Percentiles rank a stretch among this genome's conserved stretches.
phyloP scores from a whole-genome alignment of 1,140 invertebrate species.

The Habropoda laboriosa region DNA sequence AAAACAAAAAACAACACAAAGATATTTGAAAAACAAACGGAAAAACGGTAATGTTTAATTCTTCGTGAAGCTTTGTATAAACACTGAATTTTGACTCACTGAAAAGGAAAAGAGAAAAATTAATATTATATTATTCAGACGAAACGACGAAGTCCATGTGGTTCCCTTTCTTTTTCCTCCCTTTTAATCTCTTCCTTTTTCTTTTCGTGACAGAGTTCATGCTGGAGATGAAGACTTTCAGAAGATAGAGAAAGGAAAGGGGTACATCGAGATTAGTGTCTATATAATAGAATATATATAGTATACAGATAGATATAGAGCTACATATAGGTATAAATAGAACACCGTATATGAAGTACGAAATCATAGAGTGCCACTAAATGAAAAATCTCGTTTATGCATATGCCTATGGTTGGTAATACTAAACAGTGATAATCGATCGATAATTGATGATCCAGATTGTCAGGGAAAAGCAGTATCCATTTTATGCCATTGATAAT shows the following conservation, averaged over 20 bases:
- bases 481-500: too few species aligned
- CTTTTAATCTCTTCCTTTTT: neutral
- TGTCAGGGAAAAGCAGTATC: too few species aligned
- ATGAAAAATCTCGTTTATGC: neutral
- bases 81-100: neutral
- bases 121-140: neutral
- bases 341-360: slow-evolving; percentile 47
- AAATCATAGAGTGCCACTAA: slow-evolving; percentile 57
- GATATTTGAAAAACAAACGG: neutral
- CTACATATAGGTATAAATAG: slow-evolving; percentile 60
- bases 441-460: too few species aligned
- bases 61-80: neutral
- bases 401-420: too few species aligned
- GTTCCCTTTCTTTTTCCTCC: slow-evolving; percentile 10
- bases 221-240: slow-evolving; percentile 18
- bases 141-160: neutral
- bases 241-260: slow-evolving; percentile 50
- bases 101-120: neutral
- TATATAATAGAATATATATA: slow-evolving; percentile 67
- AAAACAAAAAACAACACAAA: neutral
- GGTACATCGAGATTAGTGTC: slow-evolving; percentile 60
- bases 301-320: slow-evolving; percentile 69
- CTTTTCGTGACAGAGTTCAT: slow-evolving; percentile 20
- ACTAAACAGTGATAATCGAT: too few species aligned
- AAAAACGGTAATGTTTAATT: neutral